Evolutionary conservation across 2,888 invertebrate species (phyloP).

Genomic region (Steinernema carpocapsae): DNA sequence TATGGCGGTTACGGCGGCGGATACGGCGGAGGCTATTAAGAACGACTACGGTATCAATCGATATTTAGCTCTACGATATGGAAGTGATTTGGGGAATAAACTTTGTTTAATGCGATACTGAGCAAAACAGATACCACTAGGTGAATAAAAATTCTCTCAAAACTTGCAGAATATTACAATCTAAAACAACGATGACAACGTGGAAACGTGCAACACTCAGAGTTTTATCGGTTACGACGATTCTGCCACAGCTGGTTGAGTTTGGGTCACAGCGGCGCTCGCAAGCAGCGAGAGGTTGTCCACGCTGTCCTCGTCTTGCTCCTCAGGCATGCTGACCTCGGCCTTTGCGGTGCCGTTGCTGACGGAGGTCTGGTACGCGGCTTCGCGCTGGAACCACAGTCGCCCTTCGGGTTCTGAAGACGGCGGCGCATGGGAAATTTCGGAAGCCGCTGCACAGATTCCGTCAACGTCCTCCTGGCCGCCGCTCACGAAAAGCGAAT

Average conservation of each 20-base stretch:
- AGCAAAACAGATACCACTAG: too few relatives aligned
- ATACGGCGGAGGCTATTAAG: neutral
- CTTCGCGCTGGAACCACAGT: neutral
- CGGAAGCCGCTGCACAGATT: conserved; percentile 16
- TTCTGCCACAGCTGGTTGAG: neutral
- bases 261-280: conserved; percentile 17
- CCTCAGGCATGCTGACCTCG: neutral
- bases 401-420: neutral
- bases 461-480: neutral
- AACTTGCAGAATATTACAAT: too few relatives aligned
- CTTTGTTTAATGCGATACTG: too few relatives aligned
- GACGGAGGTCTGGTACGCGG: neutral
- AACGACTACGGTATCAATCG: too few relatives aligned
- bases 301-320: conserved; percentile 25
- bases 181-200: too few relatives aligned
- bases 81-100: too few relatives aligned
- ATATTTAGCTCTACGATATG: too few relatives aligned
- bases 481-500: conserved; percentile 4
- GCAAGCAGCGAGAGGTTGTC: conserved; percentile 20
- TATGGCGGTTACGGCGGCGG: conserved; percentile 4
- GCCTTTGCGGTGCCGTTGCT: neutral
- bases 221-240: too few relatives aligned
- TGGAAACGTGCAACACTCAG: too few relatives aligned
- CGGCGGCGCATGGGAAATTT: conserved; percentile 15
- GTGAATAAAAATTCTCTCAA: too few relatives aligned